A percentile compares a stretch with the other conserved stretches of the same genome.
Conservation (phyloP, 2,888 invertebrate species). For the Cremastinae sp. region DNA sequence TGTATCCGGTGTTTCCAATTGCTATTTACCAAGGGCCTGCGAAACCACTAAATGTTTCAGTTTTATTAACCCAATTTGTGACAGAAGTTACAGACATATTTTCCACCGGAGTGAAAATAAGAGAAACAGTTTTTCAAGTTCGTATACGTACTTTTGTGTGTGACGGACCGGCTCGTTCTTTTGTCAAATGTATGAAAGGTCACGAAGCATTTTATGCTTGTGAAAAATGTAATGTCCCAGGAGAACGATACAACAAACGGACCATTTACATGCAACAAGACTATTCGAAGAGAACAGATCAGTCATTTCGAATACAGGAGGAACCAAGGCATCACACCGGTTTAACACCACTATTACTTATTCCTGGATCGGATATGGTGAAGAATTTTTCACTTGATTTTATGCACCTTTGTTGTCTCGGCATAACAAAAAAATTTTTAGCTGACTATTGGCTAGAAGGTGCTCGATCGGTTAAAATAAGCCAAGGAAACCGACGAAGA, state of each 20-base stretch:
- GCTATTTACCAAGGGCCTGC: constrained; percentile 41
- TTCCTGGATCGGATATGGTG: too few species aligned
- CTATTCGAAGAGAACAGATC: constrained; percentile 27
- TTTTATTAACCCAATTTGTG: too few species aligned
- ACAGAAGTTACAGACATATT: constrained; percentile 46
- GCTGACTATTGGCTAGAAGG: constrained; percentile 40
- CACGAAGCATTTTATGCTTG: constrained; percentile 31
- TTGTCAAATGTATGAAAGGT: constrained; percentile 15
- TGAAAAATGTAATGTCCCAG: constrained; percentile 20
- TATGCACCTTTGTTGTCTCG: constrained; percentile 59
- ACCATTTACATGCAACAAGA: constrained; percentile 16
- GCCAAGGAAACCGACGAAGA: neutral
- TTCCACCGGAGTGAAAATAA: neutral
- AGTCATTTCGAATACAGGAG: constrained; percentile 35
- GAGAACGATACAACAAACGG: constrained; percentile 19
- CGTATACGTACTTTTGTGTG: too few species aligned
- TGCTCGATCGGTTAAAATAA: constrained; percentile 1
- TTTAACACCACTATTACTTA: too few species aligned
- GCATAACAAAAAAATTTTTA: constrained; percentile 56
- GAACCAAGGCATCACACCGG: constrained; percentile 52
- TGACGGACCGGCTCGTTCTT: constrained; percentile 28
- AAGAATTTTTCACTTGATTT: constrained; percentile 52
- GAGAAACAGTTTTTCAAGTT: too few species aligned
- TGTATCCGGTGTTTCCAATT: constrained; percentile 30
- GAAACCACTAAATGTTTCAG: too few species aligned